Conservation (phyloP, 1,140 invertebrate species). For the Trachymyrmex cornetzi region DNA sequence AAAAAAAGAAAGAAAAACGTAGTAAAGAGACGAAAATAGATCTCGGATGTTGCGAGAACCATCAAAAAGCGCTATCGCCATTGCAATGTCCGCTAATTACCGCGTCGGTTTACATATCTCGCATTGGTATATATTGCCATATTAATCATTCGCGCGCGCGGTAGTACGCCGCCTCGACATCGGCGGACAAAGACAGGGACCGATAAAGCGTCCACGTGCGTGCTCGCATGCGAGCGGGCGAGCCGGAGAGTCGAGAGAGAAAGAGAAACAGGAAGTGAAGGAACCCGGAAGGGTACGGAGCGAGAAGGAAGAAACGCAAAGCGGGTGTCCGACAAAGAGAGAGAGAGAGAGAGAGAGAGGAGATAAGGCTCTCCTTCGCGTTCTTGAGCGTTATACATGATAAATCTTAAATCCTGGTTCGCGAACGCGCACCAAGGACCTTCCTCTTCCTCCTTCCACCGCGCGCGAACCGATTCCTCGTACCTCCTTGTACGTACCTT, state of each 20-base stretch:
- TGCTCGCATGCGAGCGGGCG: not conserved
- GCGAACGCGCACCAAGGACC: constrained; percentile 55
- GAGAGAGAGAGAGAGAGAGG: not conserved
- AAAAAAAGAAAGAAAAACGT: not conserved
- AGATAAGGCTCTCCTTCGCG: constrained; percentile 44
- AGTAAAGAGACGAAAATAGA: not conserved
- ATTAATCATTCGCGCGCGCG: constrained; percentile 36
- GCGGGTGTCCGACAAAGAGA: not conserved
- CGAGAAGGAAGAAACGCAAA: constrained; percentile 43
- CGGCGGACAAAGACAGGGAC: constrained; percentile 26
- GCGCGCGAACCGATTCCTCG: constrained; percentile 28
- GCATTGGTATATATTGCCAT: not conserved
- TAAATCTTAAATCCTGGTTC: constrained; percentile 72
- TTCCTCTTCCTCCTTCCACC: constrained; percentile 59
- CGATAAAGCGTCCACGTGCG: constrained; percentile 52
- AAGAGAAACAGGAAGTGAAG: constrained; percentile 39
- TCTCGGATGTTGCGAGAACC: not conserved
- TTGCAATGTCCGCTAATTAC: constrained; percentile 49
- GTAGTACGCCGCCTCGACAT: constrained; percentile 38
- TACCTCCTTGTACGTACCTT: constrained; percentile 14
- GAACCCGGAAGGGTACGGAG: constrained; percentile 49
- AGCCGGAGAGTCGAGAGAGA: not conserved
- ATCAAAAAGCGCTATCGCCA: constrained; percentile 19
- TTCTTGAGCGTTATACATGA: constrained; percentile 56
- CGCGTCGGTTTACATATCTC: constrained; percentile 26